Evolutionary conservation across 2,888 invertebrate genomes (phyloP).

Genomic region (Athrips mouffetella): DNA sequence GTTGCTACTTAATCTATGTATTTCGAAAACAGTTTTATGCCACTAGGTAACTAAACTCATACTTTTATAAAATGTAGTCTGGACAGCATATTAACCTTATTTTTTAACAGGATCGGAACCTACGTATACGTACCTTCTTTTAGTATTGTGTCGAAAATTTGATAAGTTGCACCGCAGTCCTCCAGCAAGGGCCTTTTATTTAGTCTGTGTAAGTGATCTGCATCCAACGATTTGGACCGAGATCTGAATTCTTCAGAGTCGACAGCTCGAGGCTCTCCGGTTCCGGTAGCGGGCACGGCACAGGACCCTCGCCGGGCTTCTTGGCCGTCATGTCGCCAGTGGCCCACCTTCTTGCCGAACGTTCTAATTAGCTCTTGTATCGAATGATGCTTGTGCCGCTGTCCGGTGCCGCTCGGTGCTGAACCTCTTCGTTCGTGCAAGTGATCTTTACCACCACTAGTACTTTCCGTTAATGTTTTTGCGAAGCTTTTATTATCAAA

Average conservation of each 20-base stretch:
- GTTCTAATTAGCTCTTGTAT: conserved; percentile 87
- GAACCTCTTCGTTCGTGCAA: conserved; percentile 56
- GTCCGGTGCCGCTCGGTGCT: conserved; percentile 51
- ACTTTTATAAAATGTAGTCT: too few species aligned
- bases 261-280: conserved; percentile 64
- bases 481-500: conserved; percentile 68
- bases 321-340: conserved; percentile 80
- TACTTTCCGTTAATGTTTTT: conserved; percentile 58
- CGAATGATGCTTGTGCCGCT: conserved; percentile 80
- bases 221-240: conserved; percentile 88
- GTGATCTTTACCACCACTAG: conserved; percentile 37
- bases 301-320: conserved; percentile 70
- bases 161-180: conserved; percentile 89
- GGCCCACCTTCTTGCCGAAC: conserved; percentile 85
- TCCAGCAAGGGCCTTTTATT: conserved; percentile 72
- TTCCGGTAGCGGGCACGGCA: conserved; percentile 66
- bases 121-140: conserved; percentile 62
- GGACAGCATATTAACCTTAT: too few species aligned
- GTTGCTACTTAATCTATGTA: too few species aligned
- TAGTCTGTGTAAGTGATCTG: conserved; percentile 64
- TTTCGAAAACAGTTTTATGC: too few species aligned
- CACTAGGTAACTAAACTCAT: too few species aligned
- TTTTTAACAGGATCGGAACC: too few species aligned
- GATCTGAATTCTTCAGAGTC: conserved; percentile 83
- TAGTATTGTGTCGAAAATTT: conserved; percentile 88